Conservation (phyloP, 1,140 invertebrate species). For the Atopsyche davidsoni region DNA sequence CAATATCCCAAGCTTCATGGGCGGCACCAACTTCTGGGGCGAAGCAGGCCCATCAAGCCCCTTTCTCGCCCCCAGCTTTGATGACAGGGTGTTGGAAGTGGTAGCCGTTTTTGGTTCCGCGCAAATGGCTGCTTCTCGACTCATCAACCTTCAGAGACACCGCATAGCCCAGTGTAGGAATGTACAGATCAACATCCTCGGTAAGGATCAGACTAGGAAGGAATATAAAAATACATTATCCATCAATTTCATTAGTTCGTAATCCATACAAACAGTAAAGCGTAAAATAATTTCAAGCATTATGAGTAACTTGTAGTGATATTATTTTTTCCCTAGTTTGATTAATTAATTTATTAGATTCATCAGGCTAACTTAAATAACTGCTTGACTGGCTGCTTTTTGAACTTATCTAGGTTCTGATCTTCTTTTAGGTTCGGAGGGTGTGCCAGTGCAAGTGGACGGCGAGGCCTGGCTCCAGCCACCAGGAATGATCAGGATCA, state of each 20-base stretch:
- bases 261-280: too few relatives aligned
- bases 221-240: too few relatives aligned
- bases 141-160: conserved; percentile 94
- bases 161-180: conserved; percentile 94
- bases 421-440: conserved; percentile 60
- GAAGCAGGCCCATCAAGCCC: conserved; percentile 79
- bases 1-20: conserved; percentile 97
- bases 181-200: conserved; percentile 92
- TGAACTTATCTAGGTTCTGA: too few relatives aligned
- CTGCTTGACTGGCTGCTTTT: too few relatives aligned
- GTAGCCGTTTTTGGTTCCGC: conserved; percentile 95
- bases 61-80: conserved; percentile 83
- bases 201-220: conserved; percentile 44
- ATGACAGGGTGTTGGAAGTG: conserved; percentile 90
- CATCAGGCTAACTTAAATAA: too few relatives aligned
- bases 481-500: conserved; percentile 89
- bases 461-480: conserved; percentile 98
- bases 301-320: background rate
- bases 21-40: conserved; percentile 95
- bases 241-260: too few relatives aligned
- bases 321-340: background rate
- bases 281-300: too few relatives aligned
- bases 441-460: conserved; percentile 89
- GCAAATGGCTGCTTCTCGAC: conserved; percentile 91
- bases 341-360: conserved; percentile 5